These are phyloP conservation scores for Elymnias hypermnestra DNA, from an alignment of 1,140 invertebrate species.

Conservation along the genomic window DNA sequence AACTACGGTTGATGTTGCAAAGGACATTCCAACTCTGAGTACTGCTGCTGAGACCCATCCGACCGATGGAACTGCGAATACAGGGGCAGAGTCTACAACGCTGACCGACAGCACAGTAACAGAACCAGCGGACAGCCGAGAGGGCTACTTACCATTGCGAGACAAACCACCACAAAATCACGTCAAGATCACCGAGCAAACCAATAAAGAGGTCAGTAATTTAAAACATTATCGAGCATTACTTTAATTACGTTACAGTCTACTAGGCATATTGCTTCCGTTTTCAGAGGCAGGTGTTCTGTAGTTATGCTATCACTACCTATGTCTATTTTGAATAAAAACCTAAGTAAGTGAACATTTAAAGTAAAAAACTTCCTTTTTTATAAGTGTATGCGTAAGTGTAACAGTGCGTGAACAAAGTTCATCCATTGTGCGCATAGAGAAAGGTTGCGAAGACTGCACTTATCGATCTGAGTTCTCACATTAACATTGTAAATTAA, in stretches of 20 bases:
- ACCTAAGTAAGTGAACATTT: neutral
- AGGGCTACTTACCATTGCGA: constrained; percentile 67
- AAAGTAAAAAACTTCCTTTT: neutral
- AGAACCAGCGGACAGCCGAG: constrained; percentile 64
- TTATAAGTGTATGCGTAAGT: constrained; percentile 1
- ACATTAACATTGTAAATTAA: constrained; percentile 45
- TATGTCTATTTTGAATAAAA: neutral
- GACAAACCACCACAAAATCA: constrained; percentile 68
- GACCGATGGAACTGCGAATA: constrained; percentile 52
- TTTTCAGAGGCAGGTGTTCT: constrained; percentile 27
- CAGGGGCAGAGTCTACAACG: constrained; percentile 49
- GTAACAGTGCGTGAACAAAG: constrained; percentile 2
- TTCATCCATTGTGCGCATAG: constrained; percentile 3
- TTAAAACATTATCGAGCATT: constrained; percentile 40
- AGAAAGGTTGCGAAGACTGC: constrained; percentile 3
- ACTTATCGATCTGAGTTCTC: constrained; percentile 29
- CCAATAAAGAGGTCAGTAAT: constrained; percentile 75
- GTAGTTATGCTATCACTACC: neutral
- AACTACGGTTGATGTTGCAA: constrained; percentile 41
- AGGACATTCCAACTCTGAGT: constrained; percentile 51
- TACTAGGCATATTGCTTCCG: constrained; percentile 51
- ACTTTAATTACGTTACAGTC: constrained; percentile 54
- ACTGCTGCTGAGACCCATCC: constrained; percentile 44
- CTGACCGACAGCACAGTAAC: constrained; percentile 47
- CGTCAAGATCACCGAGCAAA: constrained; percentile 72